Conservation (phyloP, 1,140 invertebrate species). For the Meteorus sp. region DNA sequence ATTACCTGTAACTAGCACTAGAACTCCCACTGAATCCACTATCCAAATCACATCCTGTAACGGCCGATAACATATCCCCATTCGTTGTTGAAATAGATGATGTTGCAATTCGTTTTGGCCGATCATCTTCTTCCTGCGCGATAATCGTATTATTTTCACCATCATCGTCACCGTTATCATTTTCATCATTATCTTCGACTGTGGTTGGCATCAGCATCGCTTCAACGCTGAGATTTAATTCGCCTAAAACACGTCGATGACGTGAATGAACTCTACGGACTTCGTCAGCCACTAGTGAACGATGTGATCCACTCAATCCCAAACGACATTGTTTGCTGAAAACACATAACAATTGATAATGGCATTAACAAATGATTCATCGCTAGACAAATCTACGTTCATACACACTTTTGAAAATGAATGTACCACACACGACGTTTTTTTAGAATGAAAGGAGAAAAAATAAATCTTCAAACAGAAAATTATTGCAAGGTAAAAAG, state of each 20-base stretch:
- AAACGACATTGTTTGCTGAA: conserved; percentile 51
- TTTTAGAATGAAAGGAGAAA: not conserved
- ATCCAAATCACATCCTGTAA: conserved; percentile 72
- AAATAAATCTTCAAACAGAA: not conserved
- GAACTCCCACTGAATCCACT: conserved; percentile 80
- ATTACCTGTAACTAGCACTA: conserved; percentile 71
- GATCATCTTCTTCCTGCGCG: conserved; percentile 56
- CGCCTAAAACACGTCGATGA: conserved; percentile 79
- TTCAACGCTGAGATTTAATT: conserved; percentile 84
- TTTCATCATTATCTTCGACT: conserved; percentile 51
- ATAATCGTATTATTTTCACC: conserved; percentile 58
- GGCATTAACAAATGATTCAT: not conserved
- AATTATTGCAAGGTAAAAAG: not conserved
- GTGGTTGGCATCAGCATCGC: conserved; percentile 81
- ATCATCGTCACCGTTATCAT: conserved; percentile 47
- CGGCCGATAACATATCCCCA: conserved; percentile 48
- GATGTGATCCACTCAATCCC: conserved; percentile 46
- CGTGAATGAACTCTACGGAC: conserved; percentile 75
- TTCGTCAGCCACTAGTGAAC: conserved; percentile 76
- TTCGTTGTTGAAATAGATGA: conserved; percentile 58
- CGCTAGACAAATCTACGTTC: conserved; percentile 4
- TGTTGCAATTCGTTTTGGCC: not conserved
- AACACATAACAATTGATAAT: conserved; percentile 17
- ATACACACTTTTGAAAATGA: conserved; percentile 20
- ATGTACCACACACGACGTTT: not conserved